phyloP scores from a whole-genome alignment of 1,140 invertebrate species.

The Scaptomyza pallida region DNA sequence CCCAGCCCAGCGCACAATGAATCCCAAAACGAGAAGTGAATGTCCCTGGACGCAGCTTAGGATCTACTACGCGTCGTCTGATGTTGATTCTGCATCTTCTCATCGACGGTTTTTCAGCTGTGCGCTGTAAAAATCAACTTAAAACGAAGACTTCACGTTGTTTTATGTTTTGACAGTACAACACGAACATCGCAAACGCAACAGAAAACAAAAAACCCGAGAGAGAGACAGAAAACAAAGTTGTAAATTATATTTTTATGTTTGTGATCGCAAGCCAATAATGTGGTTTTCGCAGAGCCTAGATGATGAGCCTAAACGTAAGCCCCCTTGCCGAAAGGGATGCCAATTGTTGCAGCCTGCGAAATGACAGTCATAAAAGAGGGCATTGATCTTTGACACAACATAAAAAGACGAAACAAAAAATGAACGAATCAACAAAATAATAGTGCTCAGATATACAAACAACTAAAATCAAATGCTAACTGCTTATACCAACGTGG shows the following conservation, averaged over 20 bases:
- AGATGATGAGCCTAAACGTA: slow-evolving; percentile 6
- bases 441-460: slow-evolving; percentile 4
- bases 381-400: slow-evolving; percentile 35
- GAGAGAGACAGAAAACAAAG: no score
- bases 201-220: slow-evolving; percentile 29
- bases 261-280: slow-evolving; percentile 75
- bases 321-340: slow-evolving; percentile 24
- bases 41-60: slow-evolving; percentile 32
- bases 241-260: slow-evolving; percentile 82
- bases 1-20: background rate
- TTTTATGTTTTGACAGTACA: slow-evolving; percentile 66
- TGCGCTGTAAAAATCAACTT: slow-evolving; percentile 76
- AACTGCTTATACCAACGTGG: slow-evolving; percentile 1
- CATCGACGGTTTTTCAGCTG: slow-evolving; percentile 40
- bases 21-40: no score
- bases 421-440: background rate
- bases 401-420: slow-evolving; percentile 11
- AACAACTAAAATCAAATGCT: slow-evolving; percentile 33
- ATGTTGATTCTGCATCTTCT: slow-evolving; percentile 30
- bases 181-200: background rate
- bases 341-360: slow-evolving; percentile 38
- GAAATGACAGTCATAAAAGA: slow-evolving; percentile 26
- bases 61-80: background rate
- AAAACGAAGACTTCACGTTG: slow-evolving; percentile 72
- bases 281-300: slow-evolving; percentile 23